Evolutionary conservation across 2,888 invertebrate genomes (phyloP), one percentile per base, ranked within the genome.

Genomic region (Acleris cristana): DNA sequence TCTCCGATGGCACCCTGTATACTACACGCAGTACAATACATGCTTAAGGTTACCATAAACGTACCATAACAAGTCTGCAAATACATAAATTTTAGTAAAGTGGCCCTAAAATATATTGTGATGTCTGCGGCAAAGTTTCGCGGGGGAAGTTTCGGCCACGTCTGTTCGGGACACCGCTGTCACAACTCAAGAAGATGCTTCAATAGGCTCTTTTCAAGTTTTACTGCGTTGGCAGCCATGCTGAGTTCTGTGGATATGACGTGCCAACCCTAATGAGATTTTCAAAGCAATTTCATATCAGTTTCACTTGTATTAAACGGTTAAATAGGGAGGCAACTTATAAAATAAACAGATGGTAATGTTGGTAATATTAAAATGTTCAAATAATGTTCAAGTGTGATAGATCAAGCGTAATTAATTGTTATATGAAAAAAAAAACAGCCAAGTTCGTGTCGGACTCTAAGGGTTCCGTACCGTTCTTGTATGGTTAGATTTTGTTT

Each of bases 201-300:
- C 63, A 68, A 71, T 68, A 65, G 65, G 70, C 73, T 74, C 75
- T 76, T 75, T 74, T 79, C 78, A 76, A 73, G 75, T 76, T 73
- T 73, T 62, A 66, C 61, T 56, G 61, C 66, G 30, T 68, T 21
- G 55, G 60, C 59, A 49, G 53, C 54, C 56, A 52, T 19, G 51
- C 52, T 57, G 51, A 52, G 44, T 62, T 66, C 57, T 62, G 61
- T 52, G 56, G 51, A 56, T 61, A 61, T 66, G 66, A 62, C 52
- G 65, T 44, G 49, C 55, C 49, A 44, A 51, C 65, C 44, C 51
- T 65, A 61, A 65, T 60, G 59, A 60, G 54, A 26, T 65, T 65
- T 64, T 49, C 23, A 54, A 51, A 56, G 56, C 16, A 16, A 49
- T 21, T 40, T 14, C 21, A n/a, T 34, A 26, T 19, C 23, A 14